These are phyloP conservation scores for Petrocephalus zakoni DNA, from an alignment of 2,113 vertebrate genomes.

Conservation along the genomic window DNA sequence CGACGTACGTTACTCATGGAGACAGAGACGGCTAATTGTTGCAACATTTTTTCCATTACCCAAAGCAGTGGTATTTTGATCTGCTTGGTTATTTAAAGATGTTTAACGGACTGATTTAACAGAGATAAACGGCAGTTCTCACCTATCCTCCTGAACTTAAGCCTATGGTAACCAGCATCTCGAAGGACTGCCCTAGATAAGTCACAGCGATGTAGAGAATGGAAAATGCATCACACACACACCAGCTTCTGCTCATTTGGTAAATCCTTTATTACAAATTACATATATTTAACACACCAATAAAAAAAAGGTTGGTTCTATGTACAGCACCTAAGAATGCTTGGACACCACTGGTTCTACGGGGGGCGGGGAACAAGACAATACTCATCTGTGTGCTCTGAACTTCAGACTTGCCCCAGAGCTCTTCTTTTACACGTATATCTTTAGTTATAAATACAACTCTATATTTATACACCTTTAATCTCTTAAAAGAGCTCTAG, in stretches of 20 bases:
- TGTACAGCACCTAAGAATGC: conserved; percentile 43
- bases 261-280: conserved; percentile 37
- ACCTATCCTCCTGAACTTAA: not conserved
- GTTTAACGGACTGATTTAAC: not conserved
- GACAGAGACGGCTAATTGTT: conserved; percentile 1
- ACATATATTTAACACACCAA: conserved; percentile 27
- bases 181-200: not conserved
- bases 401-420: conserved; percentile 4
- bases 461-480: conserved; percentile 76
- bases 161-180: not conserved
- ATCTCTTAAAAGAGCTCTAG: conserved; percentile 31
- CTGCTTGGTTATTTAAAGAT: not conserved
- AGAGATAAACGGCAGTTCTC: not conserved
- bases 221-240: not conserved
- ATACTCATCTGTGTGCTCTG: not conserved
- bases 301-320: conserved; percentile 31
- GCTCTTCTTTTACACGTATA: conserved; percentile 26
- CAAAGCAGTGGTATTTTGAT: not conserved
- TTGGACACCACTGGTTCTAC: conserved; percentile 60
- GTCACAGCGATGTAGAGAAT: not conserved
- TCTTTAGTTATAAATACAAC: conserved; percentile 68
- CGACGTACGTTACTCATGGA: conserved; percentile 4
- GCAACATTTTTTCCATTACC: not conserved
- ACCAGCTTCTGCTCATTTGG: not conserved
- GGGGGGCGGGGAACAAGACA: not conserved